Conservation (phyloP, 37 sponge, comb jelly and placozoan species). For the Chondrosia reniformis region DNA sequence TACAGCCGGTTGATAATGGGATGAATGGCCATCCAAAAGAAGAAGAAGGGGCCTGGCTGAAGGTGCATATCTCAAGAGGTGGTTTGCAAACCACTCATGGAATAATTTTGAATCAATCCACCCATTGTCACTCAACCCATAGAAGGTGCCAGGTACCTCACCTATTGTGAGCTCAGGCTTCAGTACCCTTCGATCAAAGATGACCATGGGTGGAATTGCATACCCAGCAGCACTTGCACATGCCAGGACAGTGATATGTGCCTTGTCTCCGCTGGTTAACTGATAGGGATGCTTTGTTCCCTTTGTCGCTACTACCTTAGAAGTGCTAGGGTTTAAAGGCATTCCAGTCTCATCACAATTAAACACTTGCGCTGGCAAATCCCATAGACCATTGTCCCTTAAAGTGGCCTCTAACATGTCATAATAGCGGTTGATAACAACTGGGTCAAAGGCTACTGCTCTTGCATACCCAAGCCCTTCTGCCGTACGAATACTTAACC, state of each 20-base stretch:
- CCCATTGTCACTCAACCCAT: slow-evolving; percentile 4
- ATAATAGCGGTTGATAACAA: neutral
- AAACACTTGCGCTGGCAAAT: slow-evolving; percentile 1
- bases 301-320: neutral
- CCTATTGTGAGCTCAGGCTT: neutral
- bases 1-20: slow-evolving; percentile 13
- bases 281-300: neutral
- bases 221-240: slow-evolving; percentile 26
- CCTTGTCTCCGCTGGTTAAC: slow-evolving; percentile 12
- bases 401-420: slow-evolving; percentile 7
- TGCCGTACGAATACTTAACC: neutral
- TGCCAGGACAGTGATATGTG: slow-evolving; percentile 23
- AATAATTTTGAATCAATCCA: slow-evolving; percentile 33
- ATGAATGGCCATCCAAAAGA: slow-evolving; percentile 32
- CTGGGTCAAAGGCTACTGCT: neutral
- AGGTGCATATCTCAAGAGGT: slow-evolving; percentile 28
- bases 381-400: neutral
- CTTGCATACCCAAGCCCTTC: neutral
- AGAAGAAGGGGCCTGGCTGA: slow-evolving; percentile 26
- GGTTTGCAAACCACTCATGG: slow-evolving; percentile 21
- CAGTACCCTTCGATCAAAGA: neutral
- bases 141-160: slow-evolving; percentile 22
- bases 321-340: neutral
- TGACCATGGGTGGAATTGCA: slow-evolving; percentile 18
- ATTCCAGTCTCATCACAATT: slow-evolving; percentile 25